phyloP scores from a whole-genome alignment of 2,888 invertebrate genomes.

The Drosophila formosana region DNA sequence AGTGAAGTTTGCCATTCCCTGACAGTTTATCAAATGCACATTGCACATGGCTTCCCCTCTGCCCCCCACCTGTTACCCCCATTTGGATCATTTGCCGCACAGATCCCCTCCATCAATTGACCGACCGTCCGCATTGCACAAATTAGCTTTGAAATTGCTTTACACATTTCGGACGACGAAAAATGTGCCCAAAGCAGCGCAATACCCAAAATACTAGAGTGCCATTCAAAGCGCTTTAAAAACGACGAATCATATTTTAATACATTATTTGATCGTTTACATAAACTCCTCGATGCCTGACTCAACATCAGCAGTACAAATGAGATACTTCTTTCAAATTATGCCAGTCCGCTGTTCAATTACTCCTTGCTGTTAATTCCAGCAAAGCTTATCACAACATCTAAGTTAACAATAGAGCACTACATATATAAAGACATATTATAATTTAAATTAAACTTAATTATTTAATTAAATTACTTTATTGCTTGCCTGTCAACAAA shows the following conservation, averaged over 20 bases:
- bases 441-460: too few species aligned
- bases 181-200: slow-evolving; percentile 27
- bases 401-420: too few species aligned
- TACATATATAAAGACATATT: too few species aligned
- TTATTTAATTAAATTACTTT: too few species aligned
- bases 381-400: too few species aligned
- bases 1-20: slow-evolving; percentile 81
- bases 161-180: slow-evolving; percentile 60
- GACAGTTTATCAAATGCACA: slow-evolving; percentile 80
- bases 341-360: too few species aligned
- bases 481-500: too few species aligned
- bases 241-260: neutral
- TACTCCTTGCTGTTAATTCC: too few species aligned
- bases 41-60: slow-evolving; percentile 44
- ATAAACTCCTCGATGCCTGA: too few species aligned
- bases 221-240: slow-evolving; percentile 17
- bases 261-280: too few species aligned
- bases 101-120: slow-evolving; percentile 12
- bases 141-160: slow-evolving; percentile 78
- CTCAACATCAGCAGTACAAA: too few species aligned
- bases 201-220: slow-evolving; percentile 11
- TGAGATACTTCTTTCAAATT: too few species aligned
- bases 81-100: slow-evolving; percentile 24
- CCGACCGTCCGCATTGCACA: slow-evolving; percentile 62
- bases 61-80: neutral